These are phyloP conservation scores for Catharus ustulatus DNA, from an alignment of 2,797 vertebrate genomes.

Conservation along the genomic window DNA sequence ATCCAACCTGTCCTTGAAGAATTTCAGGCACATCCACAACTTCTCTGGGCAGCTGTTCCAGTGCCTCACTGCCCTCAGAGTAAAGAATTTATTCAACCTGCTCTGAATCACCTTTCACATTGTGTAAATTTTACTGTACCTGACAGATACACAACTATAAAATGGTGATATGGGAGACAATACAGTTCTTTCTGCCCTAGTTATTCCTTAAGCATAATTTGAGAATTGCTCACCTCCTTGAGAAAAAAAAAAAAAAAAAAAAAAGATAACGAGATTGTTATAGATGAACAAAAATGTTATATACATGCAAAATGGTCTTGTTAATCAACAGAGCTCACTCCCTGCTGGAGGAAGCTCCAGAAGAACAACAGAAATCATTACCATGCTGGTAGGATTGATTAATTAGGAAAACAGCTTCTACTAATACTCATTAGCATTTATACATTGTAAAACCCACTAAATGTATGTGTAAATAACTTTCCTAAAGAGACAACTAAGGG, in stretches of 20 bases:
- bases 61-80: neutral
- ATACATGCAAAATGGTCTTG: slow-evolving; percentile 39
- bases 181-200: neutral
- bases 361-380: slow-evolving; percentile 63
- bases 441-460: slow-evolving; percentile 27
- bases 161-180: neutral
- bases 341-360: slow-evolving; percentile 52
- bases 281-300: slow-evolving; percentile 46
- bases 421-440: slow-evolving; percentile 68
- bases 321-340: slow-evolving; percentile 60
- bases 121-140: neutral
- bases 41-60: neutral
- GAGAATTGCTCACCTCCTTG: slow-evolving; percentile 20
- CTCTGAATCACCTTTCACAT: neutral
- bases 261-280: slow-evolving; percentile 31
- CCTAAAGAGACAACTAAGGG: slow-evolving; percentile 38
- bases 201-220: neutral
- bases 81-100: neutral
- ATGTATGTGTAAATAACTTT: slow-evolving; percentile 36
- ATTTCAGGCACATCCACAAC: neutral
- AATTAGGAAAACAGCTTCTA: slow-evolving; percentile 62
- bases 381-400: slow-evolving; percentile 56
- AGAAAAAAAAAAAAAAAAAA: neutral
- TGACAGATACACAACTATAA: neutral
- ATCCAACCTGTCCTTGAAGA: neutral